Evolutionary conservation across 2,113 vertebrate species (phyloP), one percentile per base, ranked within the genome.

Genomic region (Mastomys natalensis): DNA sequence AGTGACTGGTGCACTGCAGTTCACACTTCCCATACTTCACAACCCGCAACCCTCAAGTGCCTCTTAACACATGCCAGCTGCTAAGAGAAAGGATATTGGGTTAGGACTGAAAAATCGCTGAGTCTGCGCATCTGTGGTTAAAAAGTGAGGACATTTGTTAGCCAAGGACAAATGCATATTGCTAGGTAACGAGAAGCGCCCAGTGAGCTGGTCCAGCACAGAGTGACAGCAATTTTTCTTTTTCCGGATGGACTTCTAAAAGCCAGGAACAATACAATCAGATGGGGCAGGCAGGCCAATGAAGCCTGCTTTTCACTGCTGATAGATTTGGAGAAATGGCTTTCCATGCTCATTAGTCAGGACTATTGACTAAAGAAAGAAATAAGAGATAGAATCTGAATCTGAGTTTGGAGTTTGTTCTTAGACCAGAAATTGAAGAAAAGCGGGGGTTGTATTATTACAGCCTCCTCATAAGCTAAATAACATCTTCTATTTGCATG

Each of bases 71-170:
- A 16, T 6, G 29, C 45, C 92, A 87, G 0, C 89, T 89, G 87
- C 95, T 93, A 88, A 95, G 92, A 88, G 76, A 89, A 98, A 95
- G 72, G 80, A 74, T 45, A 72, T n/a, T 55, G 0, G 40, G 93
- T 70, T 76, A 89, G 92, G 58, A 80, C 55, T 88, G 22, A 68
- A 93, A 94, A 96, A 93, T 53, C 82, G 89, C 97, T 94, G 97
- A 97, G 89, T 45, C 70, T 64, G 86, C 88, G 92, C 70, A 66
- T 53, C 0, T 31, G 81, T 70, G 74, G 74, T 95, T 90, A 93
- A 92, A 87, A 12, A 37, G 21, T 70, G 72, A 93, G 74, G 84
- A 72, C 6, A 45, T 97, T 90, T 74, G 64, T 90, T 93, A 89
- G 64, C 76, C 84, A 95, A 96, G 90, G 88, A 95, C 92, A 96